These are phyloP conservation scores for Hydrolagus affinis DNA, from an alignment of 2,113 vertebrate genomes.

Conservation along the genomic window DNA sequence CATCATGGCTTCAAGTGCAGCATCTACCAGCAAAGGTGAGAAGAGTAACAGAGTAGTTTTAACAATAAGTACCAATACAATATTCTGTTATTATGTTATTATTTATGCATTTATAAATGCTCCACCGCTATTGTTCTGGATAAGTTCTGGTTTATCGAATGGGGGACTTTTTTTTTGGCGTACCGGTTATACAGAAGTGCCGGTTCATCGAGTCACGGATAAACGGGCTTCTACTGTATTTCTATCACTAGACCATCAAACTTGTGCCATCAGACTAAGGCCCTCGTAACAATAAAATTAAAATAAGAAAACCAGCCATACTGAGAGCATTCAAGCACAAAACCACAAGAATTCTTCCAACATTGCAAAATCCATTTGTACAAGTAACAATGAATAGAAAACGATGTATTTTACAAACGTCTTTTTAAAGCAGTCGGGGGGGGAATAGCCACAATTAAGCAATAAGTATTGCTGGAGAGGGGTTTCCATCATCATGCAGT, in stretches of 20 bases:
- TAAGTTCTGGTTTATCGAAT: too few species aligned
- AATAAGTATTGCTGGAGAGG: background rate
- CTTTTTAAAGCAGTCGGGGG: background rate
- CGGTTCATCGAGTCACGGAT: too few species aligned
- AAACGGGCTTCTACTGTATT: too few species aligned
- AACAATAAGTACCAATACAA: too few species aligned
- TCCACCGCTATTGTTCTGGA: too few species aligned
- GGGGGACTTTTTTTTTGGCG: too few species aligned
- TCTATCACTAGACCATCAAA: background rate
- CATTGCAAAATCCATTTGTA: background rate
- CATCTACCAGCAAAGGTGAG: too few species aligned
- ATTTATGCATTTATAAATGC: too few species aligned
- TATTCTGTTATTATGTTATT: too few species aligned
- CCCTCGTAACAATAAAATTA: background rate
- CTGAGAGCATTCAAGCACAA: background rate
- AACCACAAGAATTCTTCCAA: background rate
- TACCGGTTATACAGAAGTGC: too few species aligned
- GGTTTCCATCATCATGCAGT: background rate
- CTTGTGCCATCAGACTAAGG: background rate
- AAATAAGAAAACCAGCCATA: background rate
- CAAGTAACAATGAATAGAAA: background rate
- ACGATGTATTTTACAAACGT: background rate
- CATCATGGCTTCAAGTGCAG: too few species aligned
- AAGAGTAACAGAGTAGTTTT: too few species aligned
- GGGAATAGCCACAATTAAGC: background rate